phyloP scores from a whole-genome alignment of 1,140 invertebrate species.

The Drosophila biarmipes region DNA sequence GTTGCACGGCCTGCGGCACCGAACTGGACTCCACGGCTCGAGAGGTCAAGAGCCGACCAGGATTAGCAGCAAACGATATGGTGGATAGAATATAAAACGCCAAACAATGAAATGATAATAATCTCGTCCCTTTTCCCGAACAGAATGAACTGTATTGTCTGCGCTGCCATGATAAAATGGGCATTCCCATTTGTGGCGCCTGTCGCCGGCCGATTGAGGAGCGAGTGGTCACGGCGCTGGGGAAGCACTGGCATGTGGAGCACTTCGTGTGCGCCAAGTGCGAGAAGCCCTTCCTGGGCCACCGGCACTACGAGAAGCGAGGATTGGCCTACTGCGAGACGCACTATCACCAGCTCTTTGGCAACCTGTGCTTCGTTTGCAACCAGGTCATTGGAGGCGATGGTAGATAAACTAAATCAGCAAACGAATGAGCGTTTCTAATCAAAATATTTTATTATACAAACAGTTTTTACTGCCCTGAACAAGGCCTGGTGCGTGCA shows the following conservation, averaged over 20 bases:
- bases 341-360: conserved; percentile 99
- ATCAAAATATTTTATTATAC: background rate
- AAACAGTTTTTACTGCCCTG: conserved; percentile 97
- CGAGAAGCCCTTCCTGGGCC: conserved; percentile 99
- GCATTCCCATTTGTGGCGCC: conserved; percentile 98
- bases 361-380: conserved; percentile 99
- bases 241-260: conserved; percentile 99
- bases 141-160: conserved; percentile 97
- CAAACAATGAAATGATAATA: background rate
- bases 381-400: conserved; percentile 99
- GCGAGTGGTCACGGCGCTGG: conserved; percentile 97
- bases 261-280: conserved; percentile 99
- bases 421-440: conserved; percentile 6
- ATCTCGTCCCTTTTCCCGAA: conserved; percentile 11
- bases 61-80: conserved; percentile 96
- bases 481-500: conserved; percentile 99
- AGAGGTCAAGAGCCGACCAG: conserved; percentile 96
- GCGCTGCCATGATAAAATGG: conserved; percentile 99
- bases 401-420: conserved; percentile 87
- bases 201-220: conserved; percentile 98
- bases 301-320: conserved; percentile 99
- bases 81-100: conserved; percentile 7
- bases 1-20: conserved; percentile 95
- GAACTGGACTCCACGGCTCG: conserved; percentile 96
- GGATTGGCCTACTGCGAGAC: conserved; percentile 99